These are phyloP conservation scores for Actenoides hombroni DNA, from an alignment of 2,113 vertebrate genomes.

Conservation along the genomic window DNA sequence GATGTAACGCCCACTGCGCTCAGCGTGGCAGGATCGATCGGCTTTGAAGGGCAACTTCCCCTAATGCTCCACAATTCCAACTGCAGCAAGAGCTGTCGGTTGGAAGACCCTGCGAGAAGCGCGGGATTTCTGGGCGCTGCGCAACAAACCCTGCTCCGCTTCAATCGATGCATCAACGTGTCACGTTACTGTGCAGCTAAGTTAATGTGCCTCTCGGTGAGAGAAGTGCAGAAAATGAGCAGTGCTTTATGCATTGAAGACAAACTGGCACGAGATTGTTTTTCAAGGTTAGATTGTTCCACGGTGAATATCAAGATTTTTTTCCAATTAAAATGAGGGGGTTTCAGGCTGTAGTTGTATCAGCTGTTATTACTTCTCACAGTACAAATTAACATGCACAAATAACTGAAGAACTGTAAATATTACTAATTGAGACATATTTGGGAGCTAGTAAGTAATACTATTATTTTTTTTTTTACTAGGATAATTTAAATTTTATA, in stretches of 20 bases:
- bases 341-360: background rate
- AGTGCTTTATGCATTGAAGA: constrained; percentile 57
- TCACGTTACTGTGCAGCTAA: constrained; percentile 44
- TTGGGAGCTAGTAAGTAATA: background rate
- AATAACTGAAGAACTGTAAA: background rate
- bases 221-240: constrained; percentile 25
- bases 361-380: background rate
- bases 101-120: background rate
- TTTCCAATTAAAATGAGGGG: constrained; percentile 13
- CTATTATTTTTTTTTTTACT: background rate
- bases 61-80: constrained; percentile 7
- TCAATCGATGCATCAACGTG: constrained; percentile 25
- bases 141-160: constrained; percentile 18
- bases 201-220: constrained; percentile 33
- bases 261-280: constrained; percentile 46
- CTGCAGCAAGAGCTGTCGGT: background rate
- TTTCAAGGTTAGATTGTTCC: constrained; percentile 52
- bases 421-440: background rate
- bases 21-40: background rate
- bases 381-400: background rate
- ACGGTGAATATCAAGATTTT: constrained; percentile 1
- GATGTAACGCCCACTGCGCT: constrained; percentile 28
- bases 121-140: background rate
- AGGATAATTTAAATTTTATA: background rate
- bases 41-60: constrained; percentile 61